Conservation (phyloP, 1,140 invertebrate genomes). For the Polypedilum vanderplanki region DNA sequence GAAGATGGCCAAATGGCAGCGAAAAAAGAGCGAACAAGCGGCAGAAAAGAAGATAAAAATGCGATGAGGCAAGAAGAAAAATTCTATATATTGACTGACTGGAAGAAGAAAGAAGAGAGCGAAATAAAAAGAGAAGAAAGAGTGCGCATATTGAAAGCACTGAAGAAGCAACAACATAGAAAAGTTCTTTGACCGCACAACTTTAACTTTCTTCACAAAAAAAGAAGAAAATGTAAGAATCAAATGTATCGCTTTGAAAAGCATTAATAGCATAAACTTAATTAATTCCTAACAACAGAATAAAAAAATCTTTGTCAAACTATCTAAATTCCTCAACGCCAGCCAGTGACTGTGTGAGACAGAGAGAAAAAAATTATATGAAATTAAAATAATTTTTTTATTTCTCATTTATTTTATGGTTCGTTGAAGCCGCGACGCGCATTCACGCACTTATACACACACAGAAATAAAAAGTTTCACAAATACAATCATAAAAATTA, state of each 20-base stretch:
- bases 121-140: not conserved
- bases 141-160: conserved; percentile 17
- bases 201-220: not conserved
- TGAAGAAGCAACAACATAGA: conserved; percentile 9
- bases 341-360: not conserved
- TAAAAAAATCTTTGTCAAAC: not conserved
- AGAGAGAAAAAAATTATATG: conserved; percentile 14
- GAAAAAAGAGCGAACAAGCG: not conserved
- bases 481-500: not conserved
- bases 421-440: conserved; percentile 21
- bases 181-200: conserved; percentile 24
- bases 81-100: not conserved
- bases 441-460: not conserved
- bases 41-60: not conserved
- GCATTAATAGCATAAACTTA: not conserved
- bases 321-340: conserved; percentile 19
- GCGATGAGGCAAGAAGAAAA: not conserved
- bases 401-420: conserved; percentile 26
- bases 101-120: not conserved
- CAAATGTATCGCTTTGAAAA: not conserved
- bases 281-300: not conserved
- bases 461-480: too few species aligned
- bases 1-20: conserved; percentile 15
- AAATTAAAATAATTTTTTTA: conserved; percentile 24
- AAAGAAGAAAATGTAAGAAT: too few species aligned